phyloP scores from a whole-genome alignment of 2,888 invertebrate species.

The Rutpela maculata region DNA sequence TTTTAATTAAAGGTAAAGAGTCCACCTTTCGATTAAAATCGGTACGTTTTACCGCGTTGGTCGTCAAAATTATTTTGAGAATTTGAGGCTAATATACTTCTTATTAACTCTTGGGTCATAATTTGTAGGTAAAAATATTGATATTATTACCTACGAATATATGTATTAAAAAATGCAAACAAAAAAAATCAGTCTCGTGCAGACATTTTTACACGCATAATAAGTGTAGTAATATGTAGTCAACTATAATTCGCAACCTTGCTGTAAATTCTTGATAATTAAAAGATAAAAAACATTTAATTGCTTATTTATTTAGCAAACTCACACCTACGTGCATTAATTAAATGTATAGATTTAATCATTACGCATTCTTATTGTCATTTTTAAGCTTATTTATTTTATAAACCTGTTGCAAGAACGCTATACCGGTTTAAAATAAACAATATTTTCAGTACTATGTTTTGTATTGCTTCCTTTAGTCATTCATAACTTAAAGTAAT shows the following conservation, averaged over 20 bases:
- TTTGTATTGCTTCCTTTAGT: neutral
- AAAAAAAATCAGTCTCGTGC: no score
- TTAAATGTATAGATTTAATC: slow-evolving; percentile 12
- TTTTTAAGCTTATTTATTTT: slow-evolving; percentile 13
- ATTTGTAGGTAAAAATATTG: no score
- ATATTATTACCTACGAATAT: no score
- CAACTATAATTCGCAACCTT: neutral
- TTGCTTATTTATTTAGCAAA: slow-evolving; percentile 8
- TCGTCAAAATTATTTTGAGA: no score
- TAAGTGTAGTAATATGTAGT: no score
- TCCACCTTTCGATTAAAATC: no score
- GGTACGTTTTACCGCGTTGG: no score
- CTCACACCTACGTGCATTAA: slow-evolving; percentile 8
- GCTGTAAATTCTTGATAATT: slow-evolving; percentile 13
- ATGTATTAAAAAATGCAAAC: no score
- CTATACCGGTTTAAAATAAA: neutral
- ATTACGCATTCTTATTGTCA: neutral
- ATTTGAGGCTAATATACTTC: no score
- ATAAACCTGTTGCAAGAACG: slow-evolving; percentile 4
- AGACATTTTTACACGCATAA: no score
- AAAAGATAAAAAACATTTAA: slow-evolving; percentile 4
- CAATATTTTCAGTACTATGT: neutral
- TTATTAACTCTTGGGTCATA: no score
- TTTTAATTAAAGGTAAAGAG: no score
- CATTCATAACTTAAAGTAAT: neutral